Base-by-base conservation (phyloP, 2,797 vertebrate genomes). In the Cirrhinus molitorella region DNA sequence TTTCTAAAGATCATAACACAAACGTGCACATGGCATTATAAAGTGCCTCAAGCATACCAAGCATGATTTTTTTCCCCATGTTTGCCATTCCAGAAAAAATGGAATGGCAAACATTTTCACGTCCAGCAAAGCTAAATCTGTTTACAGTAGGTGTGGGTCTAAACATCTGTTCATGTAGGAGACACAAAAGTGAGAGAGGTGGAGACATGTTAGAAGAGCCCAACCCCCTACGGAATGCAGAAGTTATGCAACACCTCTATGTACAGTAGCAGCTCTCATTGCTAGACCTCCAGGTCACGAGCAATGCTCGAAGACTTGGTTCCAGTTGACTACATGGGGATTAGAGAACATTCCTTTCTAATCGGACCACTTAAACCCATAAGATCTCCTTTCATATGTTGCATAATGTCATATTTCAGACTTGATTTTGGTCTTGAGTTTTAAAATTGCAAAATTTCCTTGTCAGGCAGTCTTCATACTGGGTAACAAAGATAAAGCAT, bases 211-310 rank as follows among this genome's bases (percentile, higher is more conserved):
- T 57, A 53, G 84, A 61, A 78, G 55, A 87, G 85, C 91, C 92
- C 91, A 90, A 85, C 93, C 93, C 93, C 86, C 57, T 19, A 13
- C 87, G 75, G 78, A 91, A 93, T 92, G 91, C 85, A 66, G 79
- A 63, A 82, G 66, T 78, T 79, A 79, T 55, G 80, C 68, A 82
- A 82, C 16, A 61, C 21, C 31, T 61, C 51, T 34, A 71, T 51
- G 63, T 47, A 77, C 65, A 78, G 65, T 85, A 47, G 66, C 65
- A 19, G 4, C 55, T 68, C 72, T 83, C 17, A 25, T n/a, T 59
- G 34, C 34, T 49, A 17, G 59, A 34, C 8, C 31, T 51, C 17
- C 17, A 25, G 40, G 25, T 25, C 16, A 61, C 11, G 19, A 37
- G n/a, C 14, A 43, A 25, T 55, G 55, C 0, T 34, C 14, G 40